phyloP scores from a whole-genome alignment of 2,797 vertebrate genomes.

The Dipus sagitta region DNA sequence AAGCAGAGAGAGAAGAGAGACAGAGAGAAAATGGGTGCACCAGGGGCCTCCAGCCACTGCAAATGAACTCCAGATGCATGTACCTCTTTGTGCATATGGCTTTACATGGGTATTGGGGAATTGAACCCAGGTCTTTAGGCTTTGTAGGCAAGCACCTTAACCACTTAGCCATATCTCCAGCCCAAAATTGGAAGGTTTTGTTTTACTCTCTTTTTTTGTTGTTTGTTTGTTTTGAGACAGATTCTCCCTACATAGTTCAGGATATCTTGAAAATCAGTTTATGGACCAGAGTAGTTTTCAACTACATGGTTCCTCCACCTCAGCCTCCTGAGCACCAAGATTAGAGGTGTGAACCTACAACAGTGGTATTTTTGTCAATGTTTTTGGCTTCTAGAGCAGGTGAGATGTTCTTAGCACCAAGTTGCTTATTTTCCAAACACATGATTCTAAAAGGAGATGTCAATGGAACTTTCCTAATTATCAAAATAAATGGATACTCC shows the following conservation, averaged over 20 bases:
- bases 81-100: too few species aligned
- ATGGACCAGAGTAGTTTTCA: too few species aligned
- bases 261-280: background rate
- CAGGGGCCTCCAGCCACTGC: too few species aligned
- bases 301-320: background rate
- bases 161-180: too few species aligned
- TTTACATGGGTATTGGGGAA: too few species aligned
- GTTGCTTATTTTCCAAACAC: conserved; percentile 51
- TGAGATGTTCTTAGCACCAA: conserved; percentile 8
- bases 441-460: conserved; percentile 27
- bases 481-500: background rate
- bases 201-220: background rate
- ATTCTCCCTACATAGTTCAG: background rate
- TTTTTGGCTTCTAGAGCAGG: background rate
- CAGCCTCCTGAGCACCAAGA: too few species aligned
- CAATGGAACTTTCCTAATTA: conserved; percentile 20
- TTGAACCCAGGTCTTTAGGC: too few species aligned
- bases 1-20: too few species aligned
- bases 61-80: too few species aligned
- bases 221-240: background rate
- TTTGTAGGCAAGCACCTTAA: too few species aligned
- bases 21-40: too few species aligned
- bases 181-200: too few species aligned
- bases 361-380: background rate
- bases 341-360: background rate